These are phyloP conservation scores for Carcina quercana DNA, from an alignment of 2,888 invertebrate species.

Conservation along the genomic window DNA sequence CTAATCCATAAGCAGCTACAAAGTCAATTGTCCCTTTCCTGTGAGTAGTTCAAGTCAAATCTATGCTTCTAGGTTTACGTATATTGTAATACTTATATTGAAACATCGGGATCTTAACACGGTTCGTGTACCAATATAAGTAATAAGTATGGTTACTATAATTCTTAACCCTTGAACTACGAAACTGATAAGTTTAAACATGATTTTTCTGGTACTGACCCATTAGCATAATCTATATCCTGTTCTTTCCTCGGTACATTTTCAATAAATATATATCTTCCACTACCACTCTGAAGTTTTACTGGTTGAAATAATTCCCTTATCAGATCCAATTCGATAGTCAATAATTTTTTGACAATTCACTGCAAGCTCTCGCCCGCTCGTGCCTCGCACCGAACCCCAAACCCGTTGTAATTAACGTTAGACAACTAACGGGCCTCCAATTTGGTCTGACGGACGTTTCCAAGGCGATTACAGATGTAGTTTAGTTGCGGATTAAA, in stretches of 20 bases:
- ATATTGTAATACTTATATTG: too few species aligned
- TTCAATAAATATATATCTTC: background rate
- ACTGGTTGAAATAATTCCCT: background rate
- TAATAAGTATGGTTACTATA: too few species aligned
- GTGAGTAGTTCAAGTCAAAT: too few species aligned
- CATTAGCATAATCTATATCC: background rate
- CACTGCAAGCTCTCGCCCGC: background rate
- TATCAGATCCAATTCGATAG: background rate
- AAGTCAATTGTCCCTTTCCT: too few species aligned
- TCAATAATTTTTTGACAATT: background rate
- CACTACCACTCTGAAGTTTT: background rate
- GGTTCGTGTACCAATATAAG: too few species aligned
- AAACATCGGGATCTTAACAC: too few species aligned
- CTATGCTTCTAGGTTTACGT: too few species aligned
- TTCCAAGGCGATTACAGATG: conserved; percentile 26
- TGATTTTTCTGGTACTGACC: background rate
- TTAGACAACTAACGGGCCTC: conserved; percentile 27
- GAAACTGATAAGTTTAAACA: too few species aligned
- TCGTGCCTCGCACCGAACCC: conserved; percentile 11
- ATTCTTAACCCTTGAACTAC: too few species aligned
- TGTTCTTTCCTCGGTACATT: background rate
- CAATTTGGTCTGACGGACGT: conserved; percentile 29
- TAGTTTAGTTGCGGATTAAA: conserved; percentile 23
- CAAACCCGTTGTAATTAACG: conserved; percentile 24
- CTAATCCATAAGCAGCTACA: too few species aligned